Conservation (phyloP, 2,797 vertebrate genomes). For the Silurus lanzhouensis region DNA sequence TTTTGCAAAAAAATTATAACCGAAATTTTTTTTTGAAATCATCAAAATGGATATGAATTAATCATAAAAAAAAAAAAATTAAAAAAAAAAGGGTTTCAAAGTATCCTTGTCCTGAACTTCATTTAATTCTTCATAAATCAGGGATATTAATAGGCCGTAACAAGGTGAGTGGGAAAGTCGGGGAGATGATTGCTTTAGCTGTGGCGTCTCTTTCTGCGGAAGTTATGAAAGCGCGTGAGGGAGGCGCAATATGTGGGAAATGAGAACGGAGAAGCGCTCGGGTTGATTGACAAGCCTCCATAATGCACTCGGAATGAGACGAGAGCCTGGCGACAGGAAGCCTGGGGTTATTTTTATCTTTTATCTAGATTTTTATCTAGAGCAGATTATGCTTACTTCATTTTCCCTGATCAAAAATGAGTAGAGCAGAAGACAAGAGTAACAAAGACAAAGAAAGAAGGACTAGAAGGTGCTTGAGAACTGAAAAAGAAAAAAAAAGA, state of each 20-base stretch:
- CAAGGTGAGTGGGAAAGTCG: not conserved
- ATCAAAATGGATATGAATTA: too few species aligned
- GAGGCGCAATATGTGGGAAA: constrained; percentile 12
- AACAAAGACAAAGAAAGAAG: not conserved
- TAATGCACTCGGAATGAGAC: constrained; percentile 27
- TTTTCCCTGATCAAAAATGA: constrained; percentile 90
- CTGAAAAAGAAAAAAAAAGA: constrained; percentile 43
- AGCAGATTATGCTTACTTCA: constrained; percentile 84
- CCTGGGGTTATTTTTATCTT: constrained; percentile 17
- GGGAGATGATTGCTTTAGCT: constrained; percentile 4
- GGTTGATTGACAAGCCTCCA: constrained; percentile 32
- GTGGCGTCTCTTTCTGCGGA: not conserved
- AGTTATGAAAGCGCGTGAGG: not conserved
- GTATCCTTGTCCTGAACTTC: constrained; percentile 28
- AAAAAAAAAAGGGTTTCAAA: not conserved
- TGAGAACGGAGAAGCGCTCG: constrained; percentile 11
- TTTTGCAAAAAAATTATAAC: not conserved
- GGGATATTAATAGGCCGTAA: constrained; percentile 22
- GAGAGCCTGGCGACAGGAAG: constrained; percentile 29
- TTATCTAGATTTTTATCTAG: not conserved
- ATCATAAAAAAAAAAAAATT: not conserved
- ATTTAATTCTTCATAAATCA: constrained; percentile 18
- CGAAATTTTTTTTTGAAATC: not conserved
- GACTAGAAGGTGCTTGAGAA: constrained; percentile 42
- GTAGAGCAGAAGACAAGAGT: constrained; percentile 86